Evolutionary conservation across 2,888 invertebrate species (phyloP), one percentile per base, ranked within the genome.

Genomic region (Rhagium mordax): DNA sequence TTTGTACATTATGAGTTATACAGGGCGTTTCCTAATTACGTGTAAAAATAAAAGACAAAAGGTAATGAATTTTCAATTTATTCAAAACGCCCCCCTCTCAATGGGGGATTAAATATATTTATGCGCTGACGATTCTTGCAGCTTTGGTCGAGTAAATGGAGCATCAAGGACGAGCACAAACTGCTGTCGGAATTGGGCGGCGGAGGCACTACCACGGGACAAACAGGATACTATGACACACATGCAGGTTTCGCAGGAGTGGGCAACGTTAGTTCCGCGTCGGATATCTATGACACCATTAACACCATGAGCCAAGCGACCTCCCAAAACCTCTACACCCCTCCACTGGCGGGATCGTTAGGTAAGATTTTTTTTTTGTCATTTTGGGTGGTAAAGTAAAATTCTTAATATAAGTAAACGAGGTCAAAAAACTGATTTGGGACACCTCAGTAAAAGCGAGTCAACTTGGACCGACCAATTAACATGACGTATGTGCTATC

Each of bases 81-180:
- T n/a, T n/a, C n/a, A n/a, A n/a, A n/a, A n/a, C n/a, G n/a, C n/a
- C n/a, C n/a, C n/a, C n/a, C n/a, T n/a, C n/a, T n/a, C n/a, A n/a
- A n/a, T n/a, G n/a, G n/a, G n/a, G n/a, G n/a, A n/a, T n/a, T n/a
- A n/a, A n/a, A n/a, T n/a, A n/a, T n/a, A n/a, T n/a, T n/a, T n/a
- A n/a, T n/a, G n/a, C n/a, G n/a, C n/a, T n/a, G n/a, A n/a, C n/a
- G n/a, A 53, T 53, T 20, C 80, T 51, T 84, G 81, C 89, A 94
- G 94, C 90, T 94, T 77, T 96, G 96, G 91, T 94, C 96, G 78
- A 92, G 93, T 77, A 96, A 96, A 90, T 96, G 96, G 96, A 95
- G 94, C 88, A 93, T 96, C 85, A 96, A 96, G 88, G 96, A 96
- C 88, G 96, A 96, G 86, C 95, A 96, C 89, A 96, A 96, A 88